These are phyloP conservation scores for Aramus guarauna DNA, from an alignment of 2,113 vertebrate species.

Conservation along the genomic window DNA sequence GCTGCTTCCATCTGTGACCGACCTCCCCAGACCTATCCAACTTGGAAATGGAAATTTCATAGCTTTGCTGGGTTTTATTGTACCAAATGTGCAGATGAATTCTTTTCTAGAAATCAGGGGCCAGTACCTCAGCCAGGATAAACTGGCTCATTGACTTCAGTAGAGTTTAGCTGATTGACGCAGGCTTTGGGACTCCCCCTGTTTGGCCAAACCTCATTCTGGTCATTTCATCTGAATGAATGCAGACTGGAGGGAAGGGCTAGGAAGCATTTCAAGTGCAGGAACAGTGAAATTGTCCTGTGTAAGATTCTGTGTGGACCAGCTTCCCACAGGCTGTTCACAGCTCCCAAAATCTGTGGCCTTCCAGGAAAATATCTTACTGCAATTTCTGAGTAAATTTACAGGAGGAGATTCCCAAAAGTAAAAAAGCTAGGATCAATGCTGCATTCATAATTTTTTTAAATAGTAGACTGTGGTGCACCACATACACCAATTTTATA, in stretches of 20 bases:
- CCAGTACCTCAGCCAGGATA: not conserved
- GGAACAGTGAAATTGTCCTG: not conserved
- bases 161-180: not conserved
- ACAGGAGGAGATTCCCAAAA: not conserved
- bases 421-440: not conserved
- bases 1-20: not conserved
- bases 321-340: not conserved
- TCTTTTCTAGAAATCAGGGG: not conserved
- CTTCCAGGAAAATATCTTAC: not conserved
- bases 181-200: not conserved
- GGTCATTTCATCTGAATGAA: not conserved
- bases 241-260: not conserved
- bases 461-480: not conserved
- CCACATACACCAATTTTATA: not conserved
- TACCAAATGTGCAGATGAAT: not conserved
- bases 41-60: constrained; percentile 6
- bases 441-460: not conserved
- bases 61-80: constrained; percentile 10
- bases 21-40: not conserved
- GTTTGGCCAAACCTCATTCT: not conserved
- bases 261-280: not conserved
- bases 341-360: rapidly evolving
- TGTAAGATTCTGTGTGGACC: not conserved
- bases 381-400: not conserved
- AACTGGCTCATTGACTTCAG: constrained; percentile 1